Percentiles rank a stretch among this genome's conserved stretches.
Conservation (phyloP, 1,140 invertebrate species). For the Drosophila micromelanica region DNA sequence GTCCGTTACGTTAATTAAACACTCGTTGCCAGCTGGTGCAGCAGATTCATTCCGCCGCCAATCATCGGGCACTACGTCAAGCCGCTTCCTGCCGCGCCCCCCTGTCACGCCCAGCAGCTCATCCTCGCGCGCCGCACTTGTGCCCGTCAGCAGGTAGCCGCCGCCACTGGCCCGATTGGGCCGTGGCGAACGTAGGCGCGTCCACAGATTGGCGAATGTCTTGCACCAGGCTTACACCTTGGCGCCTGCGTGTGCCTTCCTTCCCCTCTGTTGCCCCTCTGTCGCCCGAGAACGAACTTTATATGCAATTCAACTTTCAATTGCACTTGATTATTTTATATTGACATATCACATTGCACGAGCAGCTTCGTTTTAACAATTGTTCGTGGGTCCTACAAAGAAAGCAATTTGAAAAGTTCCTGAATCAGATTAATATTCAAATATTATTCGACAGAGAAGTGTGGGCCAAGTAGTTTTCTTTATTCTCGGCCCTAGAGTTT, state of each 20-base stretch:
- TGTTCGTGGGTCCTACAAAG: not conserved
- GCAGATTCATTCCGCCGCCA: conserved; percentile 1
- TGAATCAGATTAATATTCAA: too few species aligned
- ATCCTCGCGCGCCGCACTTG: conserved; percentile 73
- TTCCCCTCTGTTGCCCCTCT: not conserved
- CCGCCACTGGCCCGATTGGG: conserved; percentile 84
- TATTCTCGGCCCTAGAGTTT: too few species aligned
- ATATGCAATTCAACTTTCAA: conserved; percentile 35
- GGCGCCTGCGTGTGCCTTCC: conserved; percentile 38
- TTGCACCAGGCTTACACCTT: conserved; percentile 54
- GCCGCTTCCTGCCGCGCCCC: conserved; percentile 23
- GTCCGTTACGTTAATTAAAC: conserved; percentile 81
- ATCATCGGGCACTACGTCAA: conserved; percentile 11
- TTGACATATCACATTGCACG: conserved; percentile 6
- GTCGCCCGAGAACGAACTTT: too few species aligned
- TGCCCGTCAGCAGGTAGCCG: conserved; percentile 79
- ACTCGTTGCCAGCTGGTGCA: conserved; percentile 57
- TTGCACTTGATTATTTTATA: conserved; percentile 27
- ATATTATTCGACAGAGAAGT: too few species aligned
- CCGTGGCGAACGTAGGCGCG: conserved; percentile 83
- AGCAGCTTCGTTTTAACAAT: not conserved
- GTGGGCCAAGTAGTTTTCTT: too few species aligned
- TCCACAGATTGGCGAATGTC: conserved; percentile 83
- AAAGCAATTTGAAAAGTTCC: too few species aligned
- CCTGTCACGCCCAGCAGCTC: conserved; percentile 53